Evolutionary conservation across 2,888 invertebrate genomes (phyloP).

Genomic region (Timema cristinae): DNA sequence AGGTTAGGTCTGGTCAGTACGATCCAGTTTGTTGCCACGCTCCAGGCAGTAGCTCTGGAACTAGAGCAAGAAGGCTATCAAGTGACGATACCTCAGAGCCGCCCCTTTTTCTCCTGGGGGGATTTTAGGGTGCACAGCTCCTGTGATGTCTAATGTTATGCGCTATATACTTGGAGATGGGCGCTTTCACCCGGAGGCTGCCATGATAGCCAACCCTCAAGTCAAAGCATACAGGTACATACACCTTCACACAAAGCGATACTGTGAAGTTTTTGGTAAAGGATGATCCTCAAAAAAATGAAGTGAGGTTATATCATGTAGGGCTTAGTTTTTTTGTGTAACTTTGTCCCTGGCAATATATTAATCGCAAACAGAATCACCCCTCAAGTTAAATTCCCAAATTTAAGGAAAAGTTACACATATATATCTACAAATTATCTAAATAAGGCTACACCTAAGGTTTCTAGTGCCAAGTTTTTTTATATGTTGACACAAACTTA

Average conservation of each 20-base stretch:
- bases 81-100: slow-evolving; percentile 80
- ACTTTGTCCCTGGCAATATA: no score
- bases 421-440: no score
- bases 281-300: no score
- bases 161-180: slow-evolving; percentile 90
- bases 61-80: slow-evolving; percentile 64
- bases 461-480: no score
- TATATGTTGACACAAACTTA: no score
- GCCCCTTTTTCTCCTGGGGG: slow-evolving; percentile 96
- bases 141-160: slow-evolving; percentile 68
- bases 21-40: slow-evolving; percentile 93
- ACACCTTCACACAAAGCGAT: background rate
- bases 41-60: slow-evolving; percentile 75
- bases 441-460: no score
- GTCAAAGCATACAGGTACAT: slow-evolving; percentile 70
- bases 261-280: no score
- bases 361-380: no score
- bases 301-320: no score
- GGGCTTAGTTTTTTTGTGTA: no score
- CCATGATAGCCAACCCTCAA: slow-evolving; percentile 96
- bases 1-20: slow-evolving; percentile 90
- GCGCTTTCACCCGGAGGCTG: slow-evolving; percentile 94
- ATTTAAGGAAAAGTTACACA: no score
- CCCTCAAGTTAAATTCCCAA: no score
- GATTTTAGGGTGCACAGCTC: slow-evolving; percentile 97